phyloP scores from a whole-genome alignment of 2,113 vertebrate species.

The Arothron firmamentum region DNA sequence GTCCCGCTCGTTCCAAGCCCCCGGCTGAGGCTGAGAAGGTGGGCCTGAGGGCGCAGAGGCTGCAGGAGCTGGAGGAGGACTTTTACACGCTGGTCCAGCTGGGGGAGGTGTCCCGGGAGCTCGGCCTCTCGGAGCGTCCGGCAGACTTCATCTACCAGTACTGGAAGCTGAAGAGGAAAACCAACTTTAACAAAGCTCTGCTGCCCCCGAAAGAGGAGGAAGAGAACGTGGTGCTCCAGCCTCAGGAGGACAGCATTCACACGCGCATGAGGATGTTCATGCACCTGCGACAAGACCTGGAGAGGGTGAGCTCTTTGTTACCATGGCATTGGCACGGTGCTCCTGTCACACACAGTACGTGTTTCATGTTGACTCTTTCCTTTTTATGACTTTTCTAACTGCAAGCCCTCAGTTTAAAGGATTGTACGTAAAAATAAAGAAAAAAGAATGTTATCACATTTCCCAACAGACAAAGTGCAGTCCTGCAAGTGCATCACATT shows the following conservation, averaged over 20 bases:
- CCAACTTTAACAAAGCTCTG: conserved; percentile 91
- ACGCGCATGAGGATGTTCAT: conserved; percentile 99
- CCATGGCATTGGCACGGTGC: no score
- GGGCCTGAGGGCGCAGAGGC: conserved; percentile 88
- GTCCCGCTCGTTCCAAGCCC: conserved; percentile 79
- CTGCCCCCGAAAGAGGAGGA: conserved; percentile 92
- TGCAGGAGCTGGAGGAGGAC: conserved; percentile 92
- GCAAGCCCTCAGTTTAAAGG: no score
- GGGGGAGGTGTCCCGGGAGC: conserved; percentile 81
- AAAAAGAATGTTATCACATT: no score
- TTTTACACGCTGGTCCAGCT: conserved; percentile 86
- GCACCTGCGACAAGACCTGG: conserved; percentile 95
- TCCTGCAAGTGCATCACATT: no score
- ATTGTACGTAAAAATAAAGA: no score
- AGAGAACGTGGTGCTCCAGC: conserved; percentile 86
- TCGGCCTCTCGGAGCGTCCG: conserved; percentile 77
- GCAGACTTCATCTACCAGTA: conserved; percentile 96
- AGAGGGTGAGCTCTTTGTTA: conserved; percentile 78
- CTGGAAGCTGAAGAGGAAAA: conserved; percentile 97
- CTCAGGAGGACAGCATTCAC: conserved; percentile 93
- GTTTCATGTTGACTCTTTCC: no score
- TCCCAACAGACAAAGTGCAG: no score
- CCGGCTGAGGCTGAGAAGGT: conserved; percentile 81
- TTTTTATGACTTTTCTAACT: no score
- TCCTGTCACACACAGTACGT: no score